Base-by-base conservation (phyloP, 1,140 invertebrate genomes). In the Dendrolimus punctatus region DNA sequence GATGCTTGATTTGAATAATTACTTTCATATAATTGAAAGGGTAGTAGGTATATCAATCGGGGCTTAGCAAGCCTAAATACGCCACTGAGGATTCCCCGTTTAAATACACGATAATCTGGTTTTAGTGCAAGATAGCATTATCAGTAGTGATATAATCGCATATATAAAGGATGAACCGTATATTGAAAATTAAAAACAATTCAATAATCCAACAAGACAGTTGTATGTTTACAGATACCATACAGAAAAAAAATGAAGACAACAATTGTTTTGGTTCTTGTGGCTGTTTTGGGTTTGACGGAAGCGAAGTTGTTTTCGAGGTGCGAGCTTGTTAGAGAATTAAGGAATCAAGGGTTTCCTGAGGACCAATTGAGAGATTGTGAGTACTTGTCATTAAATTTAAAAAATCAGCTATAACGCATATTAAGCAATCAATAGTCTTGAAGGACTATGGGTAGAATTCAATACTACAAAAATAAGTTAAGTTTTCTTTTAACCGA, bases 321-420 rank as follows among this genome's bases (percentile, higher is more conserved):
- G 58, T 80, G 76, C 46, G 64, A 64, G 5, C 46, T 80, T 45
- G 71, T 72, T 0, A 48, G 54, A 0, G 69, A 76, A n/a, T 40
- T 77, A 40, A 66, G 73, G 53, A 67, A 37, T n/a, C 69, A 77
- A 39, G 73, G 71, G 0, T 77, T 80, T 46, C 71, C 72, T n/a
- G 72, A 76, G 36, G 45, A 55, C 9, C 55, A 73, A 42, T 55
- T 80, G 54, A 60, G 63, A 47, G 62, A 77, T 51, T 80, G 76
- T 80, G 51, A 74, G 71, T 73, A 55, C 43, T 46, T 3, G 23
- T 23, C 23, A 2, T 23, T 23, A 1, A 23, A 23, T 23, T 23
- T 2, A 23, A 23, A 23, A 23, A 23, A n/a, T n/a, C n/a, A n/a
- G n/a, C n/a, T n/a, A n/a, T n/a, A n/a, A n/a, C n/a, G n/a, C n/a